Evolutionary conservation across 2,888 invertebrate species (phyloP).

Genomic region (Leptopilina drosophilae): DNA sequence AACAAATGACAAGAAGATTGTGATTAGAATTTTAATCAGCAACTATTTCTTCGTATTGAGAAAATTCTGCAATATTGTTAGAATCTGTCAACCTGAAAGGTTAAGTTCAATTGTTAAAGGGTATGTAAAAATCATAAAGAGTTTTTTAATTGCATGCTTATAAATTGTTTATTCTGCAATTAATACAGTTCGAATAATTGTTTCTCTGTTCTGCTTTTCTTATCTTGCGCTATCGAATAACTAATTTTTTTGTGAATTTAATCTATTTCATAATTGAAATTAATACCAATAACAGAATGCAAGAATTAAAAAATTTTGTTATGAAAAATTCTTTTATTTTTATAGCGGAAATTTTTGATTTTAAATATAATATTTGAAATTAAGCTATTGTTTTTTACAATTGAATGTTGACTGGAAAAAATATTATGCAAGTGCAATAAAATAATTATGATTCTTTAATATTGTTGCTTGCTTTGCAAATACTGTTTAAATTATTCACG

Average conservation of each 20-base stretch:
- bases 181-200: no score
- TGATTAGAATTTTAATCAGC: background rate
- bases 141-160: background rate
- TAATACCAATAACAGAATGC: no score
- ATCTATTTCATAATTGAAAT: no score
- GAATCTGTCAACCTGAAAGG: background rate
- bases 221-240: no score
- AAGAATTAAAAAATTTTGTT: no score
- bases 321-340: no score
- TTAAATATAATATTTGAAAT: constrained; percentile 3
- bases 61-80: constrained; percentile 1
- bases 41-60: background rate
- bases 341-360: background rate
- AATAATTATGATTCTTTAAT: background rate
- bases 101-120: constrained; percentile 1
- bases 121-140: background rate
- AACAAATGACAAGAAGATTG: background rate
- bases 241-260: no score
- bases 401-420: background rate
- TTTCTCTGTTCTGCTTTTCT: no score
- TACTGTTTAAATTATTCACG: constrained; percentile 19
- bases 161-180: background rate
- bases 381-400: background rate
- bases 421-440: background rate
- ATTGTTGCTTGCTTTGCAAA: constrained; percentile 4